Conservation (phyloP, 2,888 invertebrate genomes). For the Aspidiotus rigidus region DNA sequence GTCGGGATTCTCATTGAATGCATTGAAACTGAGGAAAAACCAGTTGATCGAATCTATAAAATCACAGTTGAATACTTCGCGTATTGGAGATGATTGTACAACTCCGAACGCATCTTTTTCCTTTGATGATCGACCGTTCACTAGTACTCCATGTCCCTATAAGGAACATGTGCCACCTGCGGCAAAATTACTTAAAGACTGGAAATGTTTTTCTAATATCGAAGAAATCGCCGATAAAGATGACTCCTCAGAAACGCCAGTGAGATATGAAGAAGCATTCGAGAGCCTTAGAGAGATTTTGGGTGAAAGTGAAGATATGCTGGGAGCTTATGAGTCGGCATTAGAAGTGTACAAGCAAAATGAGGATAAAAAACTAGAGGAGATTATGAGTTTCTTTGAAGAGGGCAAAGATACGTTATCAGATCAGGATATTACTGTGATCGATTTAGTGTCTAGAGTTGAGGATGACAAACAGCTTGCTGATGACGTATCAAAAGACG, state of each 20-base stretch:
- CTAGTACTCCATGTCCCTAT: slow-evolving; percentile 10
- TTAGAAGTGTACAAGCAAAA: slow-evolving; percentile 14
- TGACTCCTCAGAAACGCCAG: neutral
- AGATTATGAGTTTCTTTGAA: neutral
- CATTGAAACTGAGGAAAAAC: slow-evolving; percentile 10
- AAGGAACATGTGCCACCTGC: slow-evolving; percentile 11
- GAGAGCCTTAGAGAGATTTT: slow-evolving; percentile 16
- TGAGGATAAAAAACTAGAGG: slow-evolving; percentile 17
- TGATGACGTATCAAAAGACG: neutral
- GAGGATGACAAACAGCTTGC: slow-evolving; percentile 12
- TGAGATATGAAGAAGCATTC: slow-evolving; percentile 18
- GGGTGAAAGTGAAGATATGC: neutral
- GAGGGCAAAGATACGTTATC: neutral
- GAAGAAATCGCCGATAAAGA: neutral
- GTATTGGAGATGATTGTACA: neutral
- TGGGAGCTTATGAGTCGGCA: slow-evolving; percentile 12
- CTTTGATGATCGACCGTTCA: slow-evolving; percentile 3
- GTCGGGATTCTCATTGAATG: slow-evolving; percentile 1
- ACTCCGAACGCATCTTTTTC: neutral
- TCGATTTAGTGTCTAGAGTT: neutral
- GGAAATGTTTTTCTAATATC: slow-evolving; percentile 19
- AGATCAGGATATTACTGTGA: neutral
- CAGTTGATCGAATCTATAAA: slow-evolving; percentile 10
- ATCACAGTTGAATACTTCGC: neutral
- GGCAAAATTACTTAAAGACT: slow-evolving; percentile 20